Conservation (phyloP, 2,113 vertebrate species). For the Galeopterus variegatus region DNA sequence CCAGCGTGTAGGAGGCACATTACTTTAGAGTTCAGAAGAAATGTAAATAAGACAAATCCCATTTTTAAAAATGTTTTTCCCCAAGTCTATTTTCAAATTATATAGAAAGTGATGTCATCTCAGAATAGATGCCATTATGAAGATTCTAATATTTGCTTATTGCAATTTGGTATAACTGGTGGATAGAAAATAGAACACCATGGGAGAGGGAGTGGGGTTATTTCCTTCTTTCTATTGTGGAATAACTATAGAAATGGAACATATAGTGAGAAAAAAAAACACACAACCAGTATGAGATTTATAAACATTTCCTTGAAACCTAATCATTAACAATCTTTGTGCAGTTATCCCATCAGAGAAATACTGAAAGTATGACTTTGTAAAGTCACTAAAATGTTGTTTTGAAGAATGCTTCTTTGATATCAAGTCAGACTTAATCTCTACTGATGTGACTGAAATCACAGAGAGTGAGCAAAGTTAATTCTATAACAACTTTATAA, state of each 20-base stretch:
- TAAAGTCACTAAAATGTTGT: not conserved
- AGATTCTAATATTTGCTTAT: conserved; percentile 81
- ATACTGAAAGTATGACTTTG: conserved; percentile 11
- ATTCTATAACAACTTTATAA: not conserved
- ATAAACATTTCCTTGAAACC: conserved; percentile 62
- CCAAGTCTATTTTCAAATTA: conserved; percentile 70
- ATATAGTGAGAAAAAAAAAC: conserved; percentile 66
- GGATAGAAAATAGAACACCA: conserved; percentile 50
- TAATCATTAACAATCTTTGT: not conserved
- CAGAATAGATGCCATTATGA: conserved; percentile 79
- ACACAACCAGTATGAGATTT: not conserved
- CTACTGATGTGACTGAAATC: not conserved
- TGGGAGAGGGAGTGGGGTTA: not conserved
- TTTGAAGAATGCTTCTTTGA: not conserved
- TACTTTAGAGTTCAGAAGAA: conserved; percentile 82
- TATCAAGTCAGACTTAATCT: not conserved
- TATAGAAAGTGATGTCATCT: conserved; percentile 78
- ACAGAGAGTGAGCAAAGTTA: not conserved
- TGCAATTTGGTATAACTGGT: conserved; percentile 71
- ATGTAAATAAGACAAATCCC: conserved; percentile 85
- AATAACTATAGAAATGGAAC: conserved; percentile 38
- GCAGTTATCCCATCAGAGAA: not conserved
- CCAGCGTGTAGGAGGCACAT: conserved; percentile 69
- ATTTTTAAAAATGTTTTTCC: conserved; percentile 77
- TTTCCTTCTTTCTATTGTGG: conserved; percentile 71